A percentile compares a stretch with the other conserved stretches of the same genome.
Conservation (phyloP, 2,888 invertebrate species). For the Biston betularia region DNA sequence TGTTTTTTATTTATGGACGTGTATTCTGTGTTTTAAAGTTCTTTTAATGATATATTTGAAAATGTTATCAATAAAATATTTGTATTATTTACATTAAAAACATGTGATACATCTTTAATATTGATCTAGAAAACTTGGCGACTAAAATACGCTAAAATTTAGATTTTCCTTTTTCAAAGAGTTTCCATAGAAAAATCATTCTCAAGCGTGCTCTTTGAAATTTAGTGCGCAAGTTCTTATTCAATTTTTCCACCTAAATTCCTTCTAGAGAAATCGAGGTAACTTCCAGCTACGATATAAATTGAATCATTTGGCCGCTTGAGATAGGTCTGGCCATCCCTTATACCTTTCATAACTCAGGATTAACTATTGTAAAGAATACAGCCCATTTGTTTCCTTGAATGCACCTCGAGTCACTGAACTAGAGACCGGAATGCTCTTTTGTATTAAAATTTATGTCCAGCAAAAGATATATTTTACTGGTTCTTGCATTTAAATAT, state of each 20-base stretch:
- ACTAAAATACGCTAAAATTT: not conserved
- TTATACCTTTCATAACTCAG: constrained; percentile 18
- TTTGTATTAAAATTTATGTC: constrained; percentile 27
- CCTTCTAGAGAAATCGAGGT: not conserved
- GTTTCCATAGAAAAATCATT: not conserved
- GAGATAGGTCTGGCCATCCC: constrained; percentile 9
- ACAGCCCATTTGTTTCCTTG: constrained; percentile 13
- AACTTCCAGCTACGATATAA: constrained; percentile 6
- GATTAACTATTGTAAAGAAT: constrained; percentile 19
- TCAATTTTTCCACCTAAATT: not conserved
- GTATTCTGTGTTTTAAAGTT: too few relatives aligned
- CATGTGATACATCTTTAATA: too few relatives aligned
- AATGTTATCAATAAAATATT: too few relatives aligned
- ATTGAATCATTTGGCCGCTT: constrained; percentile 11
- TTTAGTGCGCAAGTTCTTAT: not conserved
- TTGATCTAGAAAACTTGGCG: not conserved
- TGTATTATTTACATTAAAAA: too few relatives aligned
- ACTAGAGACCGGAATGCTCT: constrained; percentile 6
- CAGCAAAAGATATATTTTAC: constrained; percentile 21
- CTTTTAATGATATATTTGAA: too few relatives aligned
- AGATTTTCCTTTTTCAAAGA: not conserved
- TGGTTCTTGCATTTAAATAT: constrained; percentile 19
- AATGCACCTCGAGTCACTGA: constrained; percentile 26
- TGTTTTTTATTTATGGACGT: too few relatives aligned
- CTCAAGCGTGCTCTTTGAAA: not conserved